Evolutionary conservation across 2,888 invertebrate genomes (phyloP), one percentile per base, ranked within the genome.

Genomic region (Chesias legatella): DNA sequence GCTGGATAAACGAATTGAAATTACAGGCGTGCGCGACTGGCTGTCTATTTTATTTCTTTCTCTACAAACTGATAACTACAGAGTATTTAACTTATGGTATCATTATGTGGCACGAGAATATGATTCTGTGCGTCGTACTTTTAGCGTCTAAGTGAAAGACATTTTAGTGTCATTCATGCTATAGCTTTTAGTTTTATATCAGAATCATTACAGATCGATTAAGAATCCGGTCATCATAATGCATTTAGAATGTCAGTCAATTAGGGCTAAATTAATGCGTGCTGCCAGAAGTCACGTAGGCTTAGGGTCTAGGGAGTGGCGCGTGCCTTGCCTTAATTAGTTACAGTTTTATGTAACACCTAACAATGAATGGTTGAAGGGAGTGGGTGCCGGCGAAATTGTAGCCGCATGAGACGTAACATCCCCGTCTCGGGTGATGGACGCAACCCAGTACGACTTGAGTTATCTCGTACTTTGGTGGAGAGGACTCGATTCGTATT

Each of bases 241-340:
- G 43, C 58, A 65, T 67, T 33, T 8, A 31, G 23, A 62, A 64
- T 63, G 57, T 51, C 33, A 58, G 55, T 61, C 67, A 51, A 79
- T 78, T 74, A 75, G 58, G 53, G 59, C 51, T 61, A 61, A 55
- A 58, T 64, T 60, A 51, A 34, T 61, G 55, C 51, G 67, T 57
- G 63, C 58, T 81, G 80, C 51, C 47, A 40, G 28, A 26, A 65
- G 81, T 85, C 85, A 86, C 85, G 85, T 85, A 83, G 75, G 63
- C 48, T 22, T 50, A 33, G 29, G 46, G 40, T 42, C 38, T 33
- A 47, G 47, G 48, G 10, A 39, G 23, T 40, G 72, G 66, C 84
- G 67, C 83, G 82, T 79, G 84, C 78, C 69, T 44, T 42, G 32
- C 46, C 50, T 58, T 69, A 70, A 73, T 63, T 43, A 40, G 26